These are phyloP conservation scores for Zygothrica quintamaculata DNA, from an alignment of 2,888 invertebrate species.

Conservation along the genomic window DNA sequence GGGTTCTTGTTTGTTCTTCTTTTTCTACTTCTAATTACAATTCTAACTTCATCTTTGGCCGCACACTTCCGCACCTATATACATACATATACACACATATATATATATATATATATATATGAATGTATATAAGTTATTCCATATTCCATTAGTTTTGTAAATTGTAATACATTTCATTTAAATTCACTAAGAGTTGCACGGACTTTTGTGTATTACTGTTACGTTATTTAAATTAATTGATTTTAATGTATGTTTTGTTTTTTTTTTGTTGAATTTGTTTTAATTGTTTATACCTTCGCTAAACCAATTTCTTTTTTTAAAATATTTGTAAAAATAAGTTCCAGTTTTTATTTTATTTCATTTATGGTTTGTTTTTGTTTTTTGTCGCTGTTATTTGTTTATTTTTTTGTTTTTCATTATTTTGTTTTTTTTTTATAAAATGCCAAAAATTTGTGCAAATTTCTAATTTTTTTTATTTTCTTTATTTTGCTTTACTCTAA, in stretches of 20 bases:
- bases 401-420: slow-evolving; percentile 36
- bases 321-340: slow-evolving; percentile 69
- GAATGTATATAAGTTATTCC: slow-evolving; percentile 10
- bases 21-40: slow-evolving; percentile 62
- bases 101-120: neutral
- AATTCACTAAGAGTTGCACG: slow-evolving; percentile 81
- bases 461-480: slow-evolving; percentile 62
- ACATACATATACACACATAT: neutral
- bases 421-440: slow-evolving; percentile 69
- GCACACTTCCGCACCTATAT: slow-evolving; percentile 36
- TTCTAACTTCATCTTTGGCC: slow-evolving; percentile 63
- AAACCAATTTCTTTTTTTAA: slow-evolving; percentile 62
- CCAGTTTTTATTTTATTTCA: slow-evolving; percentile 30
- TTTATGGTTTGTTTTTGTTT: slow-evolving; percentile 47
- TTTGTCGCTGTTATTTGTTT: slow-evolving; percentile 53
- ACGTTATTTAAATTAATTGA: slow-evolving; percentile 34
- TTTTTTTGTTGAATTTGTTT: slow-evolving; percentile 19
- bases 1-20: slow-evolving; percentile 23
- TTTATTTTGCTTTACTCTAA: slow-evolving; percentile 62
- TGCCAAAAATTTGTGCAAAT: slow-evolving; percentile 82
- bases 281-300: slow-evolving; percentile 66
- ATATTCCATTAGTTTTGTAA: slow-evolving; percentile 52
- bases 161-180: slow-evolving; percentile 69
- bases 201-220: slow-evolving; percentile 60
- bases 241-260: slow-evolving; percentile 44